Evolutionary conservation across 2,888 invertebrate species (phyloP).

Genomic region (Agrotis exclamationis): DNA sequence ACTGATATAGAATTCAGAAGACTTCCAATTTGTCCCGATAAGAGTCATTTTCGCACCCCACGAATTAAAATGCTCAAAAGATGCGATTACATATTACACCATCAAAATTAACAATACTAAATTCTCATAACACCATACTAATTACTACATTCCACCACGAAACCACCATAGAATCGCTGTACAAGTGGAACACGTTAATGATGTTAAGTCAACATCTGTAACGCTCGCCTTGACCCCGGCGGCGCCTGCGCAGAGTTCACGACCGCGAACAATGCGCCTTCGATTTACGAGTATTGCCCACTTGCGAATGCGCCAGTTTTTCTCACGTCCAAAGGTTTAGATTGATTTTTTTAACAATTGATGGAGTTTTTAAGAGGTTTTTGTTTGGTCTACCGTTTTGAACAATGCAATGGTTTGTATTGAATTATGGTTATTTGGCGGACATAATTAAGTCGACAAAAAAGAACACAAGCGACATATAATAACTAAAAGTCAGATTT

Average conservation of each 20-base stretch:
- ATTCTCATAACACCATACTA: not conserved
- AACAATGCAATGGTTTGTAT: no score
- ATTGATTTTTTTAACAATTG: slow-evolving; percentile 10
- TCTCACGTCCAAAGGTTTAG: slow-evolving; percentile 46
- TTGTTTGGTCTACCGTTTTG: slow-evolving; percentile 25
- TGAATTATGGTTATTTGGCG: no score
- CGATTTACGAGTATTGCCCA: slow-evolving; percentile 54
- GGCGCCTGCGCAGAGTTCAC: slow-evolving; percentile 67
- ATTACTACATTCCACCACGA: not conserved
- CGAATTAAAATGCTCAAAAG: not conserved
- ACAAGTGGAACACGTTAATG: slow-evolving; percentile 56
- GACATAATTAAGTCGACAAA: no score
- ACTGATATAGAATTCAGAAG: no score
- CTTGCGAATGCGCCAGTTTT: slow-evolving; percentile 39
- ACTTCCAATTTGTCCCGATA: no score
- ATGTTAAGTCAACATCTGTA: slow-evolving; percentile 57
- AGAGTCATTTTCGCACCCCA: not conserved
- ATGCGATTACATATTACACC: no score
- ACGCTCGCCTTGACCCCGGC: slow-evolving; percentile 65
- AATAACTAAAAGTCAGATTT: no score
- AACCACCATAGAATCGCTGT: slow-evolving; percentile 11
- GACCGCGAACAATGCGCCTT: slow-evolving; percentile 67
- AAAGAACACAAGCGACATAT: no score
- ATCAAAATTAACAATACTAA: not conserved
- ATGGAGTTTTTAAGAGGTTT: not conserved